Evolutionary conservation across 2,888 invertebrate genomes (phyloP).

Genomic region (Onchidella celtica): DNA sequence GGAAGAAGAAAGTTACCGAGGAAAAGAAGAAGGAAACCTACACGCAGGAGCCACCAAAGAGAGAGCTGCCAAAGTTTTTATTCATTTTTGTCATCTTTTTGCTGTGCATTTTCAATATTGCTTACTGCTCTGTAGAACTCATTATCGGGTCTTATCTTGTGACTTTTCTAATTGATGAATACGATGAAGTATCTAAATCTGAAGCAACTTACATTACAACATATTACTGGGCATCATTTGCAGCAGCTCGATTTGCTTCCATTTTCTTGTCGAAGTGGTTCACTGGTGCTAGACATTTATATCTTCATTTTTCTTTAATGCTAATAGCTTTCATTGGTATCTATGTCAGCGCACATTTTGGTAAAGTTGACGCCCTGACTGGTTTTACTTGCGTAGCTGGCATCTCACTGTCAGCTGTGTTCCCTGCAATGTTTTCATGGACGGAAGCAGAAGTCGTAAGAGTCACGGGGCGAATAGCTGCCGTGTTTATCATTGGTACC

Average conservation of each 20-base stretch:
- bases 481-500: slow-evolving; percentile 76
- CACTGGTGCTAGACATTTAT: slow-evolving; percentile 61
- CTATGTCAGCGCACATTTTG: background rate
- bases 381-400: slow-evolving; percentile 64
- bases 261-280: slow-evolving; percentile 77
- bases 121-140: slow-evolving; percentile 79
- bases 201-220: slow-evolving; percentile 75
- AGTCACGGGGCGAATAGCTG: slow-evolving; percentile 78
- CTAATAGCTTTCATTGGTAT: background rate
- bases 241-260: slow-evolving; percentile 75
- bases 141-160: slow-evolving; percentile 77
- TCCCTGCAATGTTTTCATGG: slow-evolving; percentile 79
- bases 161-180: slow-evolving; percentile 73
- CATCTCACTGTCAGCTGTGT: slow-evolving; percentile 78
- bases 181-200: slow-evolving; percentile 68
- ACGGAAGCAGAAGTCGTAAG: slow-evolving; percentile 76
- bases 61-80: slow-evolving; percentile 38
- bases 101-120: slow-evolving; percentile 59
- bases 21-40: slow-evolving; percentile 20
- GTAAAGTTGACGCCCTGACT: background rate
- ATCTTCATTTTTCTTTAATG: slow-evolving; percentile 16
- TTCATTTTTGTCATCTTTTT: slow-evolving; percentile 69
- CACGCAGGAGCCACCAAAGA: slow-evolving; percentile 4
- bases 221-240: slow-evolving; percentile 80
- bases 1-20: background rate